Percentiles rank a stretch among this genome's conserved stretches.
Evolutionary conservation across 2,888 invertebrate species (phyloP).

Genomic region (Leptinotarsa tumamoca): DNA sequence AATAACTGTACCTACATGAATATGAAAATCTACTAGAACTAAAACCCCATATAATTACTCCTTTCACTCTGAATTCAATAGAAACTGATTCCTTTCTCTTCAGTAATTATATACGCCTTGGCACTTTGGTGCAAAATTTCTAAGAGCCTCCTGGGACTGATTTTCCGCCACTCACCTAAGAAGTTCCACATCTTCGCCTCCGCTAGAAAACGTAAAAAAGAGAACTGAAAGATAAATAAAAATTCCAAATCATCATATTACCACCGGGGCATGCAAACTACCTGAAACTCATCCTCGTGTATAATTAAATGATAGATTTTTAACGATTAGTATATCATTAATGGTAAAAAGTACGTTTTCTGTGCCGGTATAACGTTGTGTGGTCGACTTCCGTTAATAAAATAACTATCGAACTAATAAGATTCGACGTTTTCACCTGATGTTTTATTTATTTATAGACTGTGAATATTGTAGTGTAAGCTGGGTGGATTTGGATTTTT

Average conservation of each 20-base stretch:
- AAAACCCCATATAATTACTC: too few relatives aligned
- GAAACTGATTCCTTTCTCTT: too few relatives aligned
- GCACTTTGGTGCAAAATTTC: not conserved
- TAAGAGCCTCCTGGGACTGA: not conserved
- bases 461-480: not conserved
- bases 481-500: not conserved
- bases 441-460: constrained; percentile 24
- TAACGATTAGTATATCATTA: constrained; percentile 29
- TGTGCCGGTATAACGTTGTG: constrained; percentile 38
- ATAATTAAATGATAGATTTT: constrained; percentile 35
- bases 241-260: constrained; percentile 23
- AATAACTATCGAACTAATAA: constrained; percentile 22
- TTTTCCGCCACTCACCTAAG: not conserved
- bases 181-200: not conserved
- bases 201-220: constrained; percentile 3
- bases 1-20: too few relatives aligned
- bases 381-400: constrained; percentile 40
- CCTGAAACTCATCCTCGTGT: constrained; percentile 25
- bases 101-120: too few relatives aligned
- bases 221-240: not conserved
- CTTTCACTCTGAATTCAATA: too few relatives aligned
- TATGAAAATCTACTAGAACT: too few relatives aligned
- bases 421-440: constrained; percentile 32
- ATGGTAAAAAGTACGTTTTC: constrained; percentile 28
- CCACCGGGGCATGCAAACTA: constrained; percentile 25